Evolutionary conservation across 1,140 invertebrate genomes (phyloP).

Genomic region (Prorops nasuta): DNA sequence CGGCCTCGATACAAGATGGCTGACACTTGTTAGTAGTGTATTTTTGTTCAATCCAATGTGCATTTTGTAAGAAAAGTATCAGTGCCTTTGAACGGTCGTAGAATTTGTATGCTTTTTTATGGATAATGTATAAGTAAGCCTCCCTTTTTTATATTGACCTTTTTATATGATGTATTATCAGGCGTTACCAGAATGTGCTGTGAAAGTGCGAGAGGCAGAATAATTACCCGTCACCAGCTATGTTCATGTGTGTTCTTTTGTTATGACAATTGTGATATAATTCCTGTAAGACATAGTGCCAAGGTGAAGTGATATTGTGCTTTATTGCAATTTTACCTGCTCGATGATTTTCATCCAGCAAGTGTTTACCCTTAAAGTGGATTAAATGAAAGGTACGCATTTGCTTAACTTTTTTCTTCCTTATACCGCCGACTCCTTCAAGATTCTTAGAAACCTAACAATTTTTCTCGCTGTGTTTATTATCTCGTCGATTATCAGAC

Average conservation of each 20-base stretch:
- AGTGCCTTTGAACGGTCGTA: conserved; percentile 22
- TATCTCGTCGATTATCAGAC: no score
- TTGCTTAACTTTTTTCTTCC: conserved; percentile 9
- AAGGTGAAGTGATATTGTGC: conserved; percentile 11
- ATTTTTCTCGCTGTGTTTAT: no score
- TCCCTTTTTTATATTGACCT: conserved; percentile 9
- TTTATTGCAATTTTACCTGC: background rate
- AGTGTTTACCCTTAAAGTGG: conserved; percentile 13
- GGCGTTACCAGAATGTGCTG: conserved; percentile 32
- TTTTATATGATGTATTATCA: conserved; percentile 27
- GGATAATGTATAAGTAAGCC: conserved; percentile 7
- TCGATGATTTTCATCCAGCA: background rate
- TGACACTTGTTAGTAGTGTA: conserved; percentile 53
- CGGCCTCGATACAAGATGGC: conserved; percentile 47
- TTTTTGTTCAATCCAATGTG: conserved; percentile 40
- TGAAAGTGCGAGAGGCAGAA: conserved; percentile 34
- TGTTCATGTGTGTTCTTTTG: conserved; percentile 37
- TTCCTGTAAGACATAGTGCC: conserved; percentile 23
- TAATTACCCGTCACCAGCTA: conserved; percentile 34
- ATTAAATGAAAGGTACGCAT: conserved; percentile 43
- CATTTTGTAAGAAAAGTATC: conserved; percentile 27
- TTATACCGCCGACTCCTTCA: background rate
- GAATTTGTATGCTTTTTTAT: conserved; percentile 1
- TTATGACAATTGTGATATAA: conserved; percentile 41
- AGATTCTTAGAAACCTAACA: background rate